Base-by-base conservation (phyloP, 1,140 invertebrate species). In the Drosophila truncata region DNA sequence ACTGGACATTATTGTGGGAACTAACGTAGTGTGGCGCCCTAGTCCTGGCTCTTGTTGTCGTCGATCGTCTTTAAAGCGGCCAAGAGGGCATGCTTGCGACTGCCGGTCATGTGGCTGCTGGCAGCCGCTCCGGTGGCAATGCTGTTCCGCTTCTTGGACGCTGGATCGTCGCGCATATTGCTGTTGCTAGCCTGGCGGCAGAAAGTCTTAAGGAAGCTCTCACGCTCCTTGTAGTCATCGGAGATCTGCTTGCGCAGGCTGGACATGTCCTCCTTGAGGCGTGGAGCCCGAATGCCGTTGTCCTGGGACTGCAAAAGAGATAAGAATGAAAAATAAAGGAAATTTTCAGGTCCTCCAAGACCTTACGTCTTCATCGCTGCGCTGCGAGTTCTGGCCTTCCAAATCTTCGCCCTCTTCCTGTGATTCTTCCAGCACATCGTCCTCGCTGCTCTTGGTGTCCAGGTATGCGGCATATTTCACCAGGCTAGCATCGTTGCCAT, bases 11-110 rank as follows among this genome's bases (percentile, higher is more conserved):
- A 9, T n/a, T 70, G 63, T 44, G 57, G 67, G 33, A 65, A 59
- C 44, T 58, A 66, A 63, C 58, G 16, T 29, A 18, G 25, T 76
- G 54, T 67, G 49, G 27, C 25, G 31, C 20, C 31, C 55, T 82
- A 92, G 59, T 91, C 88, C 77, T 92, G 85, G 46, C 78, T 78
- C 63, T 84, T 84, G 58, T 86, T 86, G 39, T 92, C 82, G 23
- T 96, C 95, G 54, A 96, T 96, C 16, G 94, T 95, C 80, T 95
- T 95, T 65, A 96, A 93, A 1, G 95, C 94, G 16, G 95, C 95
- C 57, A 96, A 91, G 20, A 96, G 84, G 82, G 95, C 95, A 18
- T 94, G 93, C 78, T 95, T 95, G 39, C 91, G 91, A 20, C 78
- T 91, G 44, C 71, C 82, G 27, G 60, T 61, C 62, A 91, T 61